Percentiles rank a stretch among this genome's conserved stretches.
phyloP scores from a whole-genome alignment of 2,888 invertebrate genomes.

The Mimachlamys varia region DNA sequence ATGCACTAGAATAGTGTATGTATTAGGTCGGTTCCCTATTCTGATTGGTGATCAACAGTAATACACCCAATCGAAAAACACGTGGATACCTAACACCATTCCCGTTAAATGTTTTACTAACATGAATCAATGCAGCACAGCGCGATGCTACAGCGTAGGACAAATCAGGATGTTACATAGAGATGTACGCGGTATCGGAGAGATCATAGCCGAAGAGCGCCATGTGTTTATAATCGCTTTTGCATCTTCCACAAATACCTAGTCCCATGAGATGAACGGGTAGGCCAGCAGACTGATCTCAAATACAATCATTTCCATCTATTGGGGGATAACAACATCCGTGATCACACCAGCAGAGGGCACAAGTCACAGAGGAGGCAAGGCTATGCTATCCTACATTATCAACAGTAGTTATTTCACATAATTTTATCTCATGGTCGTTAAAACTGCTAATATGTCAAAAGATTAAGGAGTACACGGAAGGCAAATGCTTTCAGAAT shows the following conservation, averaged over 20 bases:
- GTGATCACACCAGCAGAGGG: background rate
- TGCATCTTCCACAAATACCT: background rate
- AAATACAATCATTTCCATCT: background rate
- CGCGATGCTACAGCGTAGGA: background rate
- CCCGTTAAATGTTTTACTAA: background rate
- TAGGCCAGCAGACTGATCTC: background rate
- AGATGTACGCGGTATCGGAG: background rate
- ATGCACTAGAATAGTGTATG: background rate
- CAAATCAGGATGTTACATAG: background rate
- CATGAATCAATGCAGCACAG: background rate
- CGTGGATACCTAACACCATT: background rate
- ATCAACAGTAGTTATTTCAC: background rate
- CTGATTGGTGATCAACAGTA: background rate
- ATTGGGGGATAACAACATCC: slow-evolving; percentile 8
- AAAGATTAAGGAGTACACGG: background rate
- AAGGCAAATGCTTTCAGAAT: background rate
- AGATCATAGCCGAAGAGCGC: background rate
- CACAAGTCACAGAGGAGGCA: background rate
- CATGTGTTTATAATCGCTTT: background rate
- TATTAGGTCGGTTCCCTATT: background rate
- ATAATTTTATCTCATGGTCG: background rate
- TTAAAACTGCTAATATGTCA: background rate
- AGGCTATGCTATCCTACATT: background rate
- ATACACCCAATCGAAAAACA: background rate
- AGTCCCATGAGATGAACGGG: background rate